Percentiles rank a stretch among this genome's conserved stretches.
Evolutionary conservation across 1,140 invertebrate species (phyloP).

Genomic region (Hydropsyche tenuis): DNA sequence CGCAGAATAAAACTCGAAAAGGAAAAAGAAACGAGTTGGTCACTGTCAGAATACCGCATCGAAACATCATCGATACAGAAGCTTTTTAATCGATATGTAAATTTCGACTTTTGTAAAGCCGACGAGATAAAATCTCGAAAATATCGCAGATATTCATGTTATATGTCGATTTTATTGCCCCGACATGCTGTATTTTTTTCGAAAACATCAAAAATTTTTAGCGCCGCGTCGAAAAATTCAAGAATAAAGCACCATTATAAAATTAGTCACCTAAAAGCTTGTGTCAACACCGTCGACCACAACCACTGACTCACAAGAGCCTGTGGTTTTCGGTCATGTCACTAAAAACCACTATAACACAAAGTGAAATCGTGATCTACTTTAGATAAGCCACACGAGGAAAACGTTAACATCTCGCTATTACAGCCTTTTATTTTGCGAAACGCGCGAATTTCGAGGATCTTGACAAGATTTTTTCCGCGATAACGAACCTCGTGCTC

Average conservation of each 20-base stretch:
- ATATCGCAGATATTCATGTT: too few relatives aligned
- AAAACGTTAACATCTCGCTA: not conserved
- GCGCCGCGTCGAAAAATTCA: too few relatives aligned
- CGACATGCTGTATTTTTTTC: not conserved
- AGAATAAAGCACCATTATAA: not conserved
- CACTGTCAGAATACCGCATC: not conserved
- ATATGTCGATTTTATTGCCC: too few relatives aligned
- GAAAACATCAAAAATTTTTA: not conserved
- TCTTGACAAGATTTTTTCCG: too few relatives aligned
- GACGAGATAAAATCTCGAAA: slow-evolving; percentile 5
- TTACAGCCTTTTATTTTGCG: too few relatives aligned
- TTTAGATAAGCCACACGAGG: slow-evolving; percentile 28
- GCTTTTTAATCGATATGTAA: slow-evolving; percentile 4
- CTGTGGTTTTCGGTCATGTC: not conserved
- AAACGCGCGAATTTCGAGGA: not conserved
- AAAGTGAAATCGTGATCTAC: slow-evolving; percentile 41
- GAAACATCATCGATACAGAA: slow-evolving; percentile 5
- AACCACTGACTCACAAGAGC: not conserved
- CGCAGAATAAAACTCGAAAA: too few relatives aligned
- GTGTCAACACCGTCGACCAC: not conserved
- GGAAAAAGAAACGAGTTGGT: not conserved
- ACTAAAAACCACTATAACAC: slow-evolving; percentile 21
- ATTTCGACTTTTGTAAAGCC: slow-evolving; percentile 1
- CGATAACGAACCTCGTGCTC: too few relatives aligned
- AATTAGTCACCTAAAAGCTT: slow-evolving; percentile 38